Base-by-base conservation (phyloP, 2,888 invertebrate species). In the Nasonovia ribisnigri region DNA sequence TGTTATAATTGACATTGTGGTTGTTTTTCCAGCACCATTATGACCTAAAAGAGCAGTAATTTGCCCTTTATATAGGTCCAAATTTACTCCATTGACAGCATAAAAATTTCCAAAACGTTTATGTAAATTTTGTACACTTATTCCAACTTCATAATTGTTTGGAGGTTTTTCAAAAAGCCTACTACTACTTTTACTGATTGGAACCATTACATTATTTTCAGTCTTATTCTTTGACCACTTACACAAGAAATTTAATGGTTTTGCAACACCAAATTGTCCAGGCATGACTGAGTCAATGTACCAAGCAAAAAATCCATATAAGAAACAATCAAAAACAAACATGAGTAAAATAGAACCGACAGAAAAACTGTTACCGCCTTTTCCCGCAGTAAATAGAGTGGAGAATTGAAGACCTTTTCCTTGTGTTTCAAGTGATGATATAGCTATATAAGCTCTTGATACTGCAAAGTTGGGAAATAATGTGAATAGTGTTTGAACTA, bases 41-140 rank as follows among this genome's bases (percentile, higher is more conserved):
- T 98, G 98, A 0, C 99, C 99, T 42, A 99, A 96, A 42, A 99
- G 96, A 1, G 98, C 98, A 0, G 98, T 98, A 86, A 99, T 98
- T 96, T 98, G 97, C 1, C 98, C 98, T 95, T 97, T 97, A 95
- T 97, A 97, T 95, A 98, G 97, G 94, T 97, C 97, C 95, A 98
- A 95, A 20, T 96, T 96, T 57, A 98, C 96, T 94, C 97, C 96
- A 95, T 97, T 96, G 0, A 99, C 97, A 36, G 97, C 98, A 8
- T 96, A 95, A 3, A 92, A 94, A 42, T 46, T 94, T 90, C 92
- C 93, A 94, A 91, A 94, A 84, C 94, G 94, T 94, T 95, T 95
- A 26, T 94, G 94, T 60, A 95, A 94, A 87, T 95, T 94, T 60
- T 94, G 94, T 20, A 96, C 95, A 88, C 95, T 95, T 36, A 96